phyloP scores from a whole-genome alignment of 2,888 invertebrate genomes.

The Drosophila anceps region DNA sequence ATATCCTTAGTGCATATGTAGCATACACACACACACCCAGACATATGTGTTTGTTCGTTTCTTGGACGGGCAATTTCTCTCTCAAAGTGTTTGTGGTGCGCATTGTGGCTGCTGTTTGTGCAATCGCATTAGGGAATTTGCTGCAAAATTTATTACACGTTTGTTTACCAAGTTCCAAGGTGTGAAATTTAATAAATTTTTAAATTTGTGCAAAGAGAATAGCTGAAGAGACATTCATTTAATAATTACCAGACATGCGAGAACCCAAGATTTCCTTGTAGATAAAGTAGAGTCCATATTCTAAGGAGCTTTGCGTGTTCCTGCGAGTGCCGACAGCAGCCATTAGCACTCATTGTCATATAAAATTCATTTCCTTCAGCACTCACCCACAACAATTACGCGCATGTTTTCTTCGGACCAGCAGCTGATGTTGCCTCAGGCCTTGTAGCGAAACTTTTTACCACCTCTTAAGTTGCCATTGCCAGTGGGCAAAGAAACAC shows the following conservation, averaged over 20 bases:
- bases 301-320: neutral
- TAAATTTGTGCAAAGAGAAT: slow-evolving; percentile 2
- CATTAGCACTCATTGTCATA: slow-evolving; percentile 26
- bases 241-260: slow-evolving; percentile 3
- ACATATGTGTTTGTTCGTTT: neutral
- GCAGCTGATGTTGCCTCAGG: slow-evolving; percentile 17
- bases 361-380: slow-evolving; percentile 12
- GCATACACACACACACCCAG: neutral
- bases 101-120: slow-evolving; percentile 53
- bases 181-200: slow-evolving; percentile 47
- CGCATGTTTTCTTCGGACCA: slow-evolving; percentile 11
- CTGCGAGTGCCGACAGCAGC: neutral
- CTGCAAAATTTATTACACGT: slow-evolving; percentile 53
- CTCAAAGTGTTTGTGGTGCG: slow-evolving; percentile 38
- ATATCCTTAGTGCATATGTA: slow-evolving; percentile 26
- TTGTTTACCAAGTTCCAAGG: slow-evolving; percentile 48
- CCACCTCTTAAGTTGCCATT: slow-evolving; percentile 32
- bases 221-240: neutral
- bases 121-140: slow-evolving; percentile 64
- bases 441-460: slow-evolving; percentile 27
- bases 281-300: neutral
- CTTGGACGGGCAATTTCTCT: slow-evolving; percentile 38
- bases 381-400: slow-evolving; percentile 3
- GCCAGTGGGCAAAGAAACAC: slow-evolving; percentile 27
- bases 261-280: neutral